Evolutionary conservation across 1,140 invertebrate genomes (phyloP).

Genomic region (Paraescarpia echinospica): DNA sequence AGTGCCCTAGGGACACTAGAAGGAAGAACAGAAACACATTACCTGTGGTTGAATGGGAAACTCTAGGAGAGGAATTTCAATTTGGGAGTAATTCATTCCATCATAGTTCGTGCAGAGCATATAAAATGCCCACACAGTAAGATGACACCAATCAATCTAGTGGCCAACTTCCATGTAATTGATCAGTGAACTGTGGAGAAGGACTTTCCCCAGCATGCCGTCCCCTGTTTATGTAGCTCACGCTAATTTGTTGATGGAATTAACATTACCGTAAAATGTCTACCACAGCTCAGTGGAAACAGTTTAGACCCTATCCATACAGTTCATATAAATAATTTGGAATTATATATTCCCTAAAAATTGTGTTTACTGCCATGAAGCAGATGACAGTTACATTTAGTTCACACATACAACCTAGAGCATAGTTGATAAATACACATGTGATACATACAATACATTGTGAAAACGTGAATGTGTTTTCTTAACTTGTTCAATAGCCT

Average conservation of each 20-base stretch:
- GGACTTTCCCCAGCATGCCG: too few relatives aligned
- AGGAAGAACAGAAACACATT: too few relatives aligned
- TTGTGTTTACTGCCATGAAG: not conserved
- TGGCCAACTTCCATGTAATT: not conserved
- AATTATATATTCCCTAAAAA: not conserved
- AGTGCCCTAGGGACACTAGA: too few relatives aligned
- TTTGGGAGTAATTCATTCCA: not conserved
- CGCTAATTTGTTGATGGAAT: not conserved
- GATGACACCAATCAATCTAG: not conserved
- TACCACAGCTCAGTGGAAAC: not conserved
- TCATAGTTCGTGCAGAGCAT: not conserved
- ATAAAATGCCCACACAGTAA: not conserved
- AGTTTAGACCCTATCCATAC: not conserved
- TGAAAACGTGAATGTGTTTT: too few relatives aligned
- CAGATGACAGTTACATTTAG: too few relatives aligned
- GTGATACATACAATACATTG: slow-evolving; percentile 18
- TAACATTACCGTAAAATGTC: not conserved
- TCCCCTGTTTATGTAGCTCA: not conserved
- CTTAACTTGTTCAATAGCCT: too few relatives aligned
- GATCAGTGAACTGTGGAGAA: not conserved
- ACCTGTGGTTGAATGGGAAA: too few relatives aligned
- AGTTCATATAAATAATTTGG: not conserved
- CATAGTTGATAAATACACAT: not conserved
- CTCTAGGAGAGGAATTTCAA: not conserved
- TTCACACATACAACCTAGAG: not conserved